Evolutionary conservation across 2,888 invertebrate genomes (phyloP), one percentile per base, ranked within the genome.

Genomic region (Melangyna quadrimaculata): DNA sequence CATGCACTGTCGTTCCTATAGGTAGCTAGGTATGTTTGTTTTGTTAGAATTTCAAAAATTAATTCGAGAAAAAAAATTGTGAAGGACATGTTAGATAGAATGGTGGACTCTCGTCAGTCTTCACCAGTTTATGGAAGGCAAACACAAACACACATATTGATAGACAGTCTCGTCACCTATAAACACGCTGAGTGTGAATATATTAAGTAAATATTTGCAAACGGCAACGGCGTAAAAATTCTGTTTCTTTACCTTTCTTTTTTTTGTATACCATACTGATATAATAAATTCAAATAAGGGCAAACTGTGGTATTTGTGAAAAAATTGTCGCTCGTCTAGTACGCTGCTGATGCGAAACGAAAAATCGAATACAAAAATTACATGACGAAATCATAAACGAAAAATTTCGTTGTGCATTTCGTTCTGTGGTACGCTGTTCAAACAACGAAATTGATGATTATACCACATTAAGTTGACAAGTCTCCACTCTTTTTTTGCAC

Each of bases 81-180:
- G 14, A 19, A 35, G 9, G 10, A 67, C n/a, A 37, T 0, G 22
- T 22, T 59, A 37, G 59, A 48, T 65, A 48, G 32, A 63, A 69
- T 69, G 43, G 74, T 83, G 74, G 71, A 70, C 61, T 74, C 48
- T 61, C 57, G 57, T 45, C 27, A 43, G 27, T 27, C 17, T 63
- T 24, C 12, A n/a, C n/a, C n/a, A 8, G 63, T 29, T 29, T 40
- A 9, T 61, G 24, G 37, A 7, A 4, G n/a, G n/a, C n/a, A n/a
- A n/a, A 48, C 14, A 24, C 17, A 8, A 19, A 2, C 55, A 37
- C 37, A 9, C 75, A 61, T 75, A 72, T 84, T 84, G 84, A 84
- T 80, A 80, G 80, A 80, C 72, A 35, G 80, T 80, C 80, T 80
- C 84, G 80, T 80, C 84, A 80, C 75, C 80, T 84, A 84, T 80